Evolutionary conservation across 1,140 invertebrate species (phyloP), one percentile per base, ranked within the genome.

Genomic region (Scaptomyza graminum): DNA sequence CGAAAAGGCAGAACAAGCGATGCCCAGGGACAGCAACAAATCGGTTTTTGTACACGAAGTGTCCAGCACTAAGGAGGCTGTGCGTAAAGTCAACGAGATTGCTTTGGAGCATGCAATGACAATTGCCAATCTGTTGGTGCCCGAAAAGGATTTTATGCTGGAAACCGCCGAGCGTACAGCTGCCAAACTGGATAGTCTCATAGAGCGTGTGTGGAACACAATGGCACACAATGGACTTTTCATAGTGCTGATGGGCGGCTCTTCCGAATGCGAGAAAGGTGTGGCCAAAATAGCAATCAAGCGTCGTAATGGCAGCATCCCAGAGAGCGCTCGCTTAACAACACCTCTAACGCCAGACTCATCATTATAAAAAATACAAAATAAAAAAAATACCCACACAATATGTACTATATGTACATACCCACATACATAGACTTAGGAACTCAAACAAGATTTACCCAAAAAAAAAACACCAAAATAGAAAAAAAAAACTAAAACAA

Each of bases 181-280:
- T 28, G 74, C 64, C 13, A 93, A 84, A 46, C 79, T 96, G 39
- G 94, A 96, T 85, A 93, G 93, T 54, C 95, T 94, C 93, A 92
- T 95, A 12, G 77, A 93, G 28, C 93, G 93, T 55, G 76, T 96
- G 59, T 95, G 94, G 93, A 90, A 94, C 34, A 91, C 91, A 67
- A 90, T 93, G 8, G 92, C 92, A 0, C 76, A 92, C 28, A 93
- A 94, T 66, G 92, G 93, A 15, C 85, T 95, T 31, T 81, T 93
- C 43, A 92, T 94, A 49, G 93, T 95, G 2, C 79, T 95, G 55
- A 94, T 95, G 76, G 91, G 93, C 54, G 94, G 94, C 50, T 92
- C 83, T 0, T 18, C 76, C 6, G 89, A 89, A 49, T 90, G 87
- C 47, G 57, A 76, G n/a, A 91, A 85, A 49, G 91, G 91, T 22